Conservation (phyloP, 2,113 vertebrate species). For the Chloropsis cyanopogon region DNA sequence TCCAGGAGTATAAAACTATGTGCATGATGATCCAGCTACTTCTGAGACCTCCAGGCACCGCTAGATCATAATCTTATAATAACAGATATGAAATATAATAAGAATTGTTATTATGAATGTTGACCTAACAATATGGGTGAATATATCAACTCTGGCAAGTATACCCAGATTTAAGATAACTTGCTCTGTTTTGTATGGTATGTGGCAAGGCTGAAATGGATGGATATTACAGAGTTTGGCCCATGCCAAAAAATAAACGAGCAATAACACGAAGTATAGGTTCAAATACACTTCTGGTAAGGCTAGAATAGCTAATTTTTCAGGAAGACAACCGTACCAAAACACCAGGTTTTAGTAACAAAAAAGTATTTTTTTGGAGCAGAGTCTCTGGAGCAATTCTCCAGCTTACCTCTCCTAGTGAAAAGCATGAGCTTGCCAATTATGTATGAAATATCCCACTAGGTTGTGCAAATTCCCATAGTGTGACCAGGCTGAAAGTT, state of each 20-base stretch:
- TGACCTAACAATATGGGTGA: neutral
- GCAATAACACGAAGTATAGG: neutral
- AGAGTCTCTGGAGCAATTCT: neutral
- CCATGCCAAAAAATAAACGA: neutral
- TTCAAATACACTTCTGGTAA: neutral
- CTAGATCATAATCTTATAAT: conserved; percentile 11
- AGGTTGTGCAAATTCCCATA: neutral
- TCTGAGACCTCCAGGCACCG: neutral
- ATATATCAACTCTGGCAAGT: neutral
- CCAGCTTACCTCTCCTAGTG: neutral
- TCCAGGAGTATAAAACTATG: conserved; percentile 15
- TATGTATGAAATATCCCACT: neutral
- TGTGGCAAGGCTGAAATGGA: neutral
- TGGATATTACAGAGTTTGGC: neutral
- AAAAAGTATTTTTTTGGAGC: neutral
- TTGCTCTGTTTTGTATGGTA: neutral
- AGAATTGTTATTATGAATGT: conserved; percentile 3
- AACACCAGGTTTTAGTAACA: neutral
- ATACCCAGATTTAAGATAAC: neutral
- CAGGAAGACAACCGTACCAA: neutral
- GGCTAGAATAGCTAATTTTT: neutral
- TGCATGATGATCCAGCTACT: neutral
- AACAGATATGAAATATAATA: conserved; percentile 14
- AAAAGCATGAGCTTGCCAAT: neutral
- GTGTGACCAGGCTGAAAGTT: neutral